A percentile compares a stretch with the other conserved stretches of the same genome.
These are phyloP conservation scores for Lagorchestes hirsutus DNA, from an alignment of 2,797 vertebrate genomes.

Conservation along the genomic window DNA sequence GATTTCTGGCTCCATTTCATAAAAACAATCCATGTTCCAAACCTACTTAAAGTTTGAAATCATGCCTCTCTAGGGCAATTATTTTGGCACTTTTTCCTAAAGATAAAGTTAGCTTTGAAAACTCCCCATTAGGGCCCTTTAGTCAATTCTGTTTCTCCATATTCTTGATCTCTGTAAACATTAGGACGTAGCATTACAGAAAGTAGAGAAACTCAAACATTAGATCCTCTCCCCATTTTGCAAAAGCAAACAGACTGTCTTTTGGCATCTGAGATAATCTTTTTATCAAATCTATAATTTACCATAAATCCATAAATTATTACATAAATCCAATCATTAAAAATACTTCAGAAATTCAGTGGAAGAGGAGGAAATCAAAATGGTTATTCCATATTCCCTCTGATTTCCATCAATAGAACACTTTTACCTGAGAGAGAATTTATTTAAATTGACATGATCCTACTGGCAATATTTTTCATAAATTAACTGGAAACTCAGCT, in stretches of 20 bases:
- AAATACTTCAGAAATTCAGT: background rate
- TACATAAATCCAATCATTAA: background rate
- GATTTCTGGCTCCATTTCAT: constrained; percentile 30
- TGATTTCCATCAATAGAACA: background rate
- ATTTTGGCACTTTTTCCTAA: constrained; percentile 53
- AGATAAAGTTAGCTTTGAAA: constrained; percentile 19
- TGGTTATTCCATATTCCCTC: constrained; percentile 3
- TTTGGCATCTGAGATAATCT: background rate
- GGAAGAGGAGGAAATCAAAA: background rate
- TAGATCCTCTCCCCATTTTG: background rate
- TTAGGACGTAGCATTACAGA: background rate
- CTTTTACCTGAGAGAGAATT: background rate
- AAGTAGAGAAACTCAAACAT: background rate
- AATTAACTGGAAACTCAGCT: background rate
- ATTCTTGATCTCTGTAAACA: constrained; percentile 20
- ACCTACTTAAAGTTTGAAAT: constrained; percentile 47
- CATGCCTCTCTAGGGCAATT: constrained; percentile 36
- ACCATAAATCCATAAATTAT: background rate
- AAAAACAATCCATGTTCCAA: constrained; percentile 9
- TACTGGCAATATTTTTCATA: background rate
- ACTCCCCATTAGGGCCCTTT: constrained; percentile 34
- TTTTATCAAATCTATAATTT: background rate
- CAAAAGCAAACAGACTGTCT: background rate
- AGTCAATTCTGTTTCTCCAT: background rate
- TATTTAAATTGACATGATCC: background rate